A percentile compares a stretch with the other conserved stretches of the same genome.
Evolutionary conservation across 2,888 invertebrate genomes (phyloP).

Genomic region (Stenotaenia linearis): DNA sequence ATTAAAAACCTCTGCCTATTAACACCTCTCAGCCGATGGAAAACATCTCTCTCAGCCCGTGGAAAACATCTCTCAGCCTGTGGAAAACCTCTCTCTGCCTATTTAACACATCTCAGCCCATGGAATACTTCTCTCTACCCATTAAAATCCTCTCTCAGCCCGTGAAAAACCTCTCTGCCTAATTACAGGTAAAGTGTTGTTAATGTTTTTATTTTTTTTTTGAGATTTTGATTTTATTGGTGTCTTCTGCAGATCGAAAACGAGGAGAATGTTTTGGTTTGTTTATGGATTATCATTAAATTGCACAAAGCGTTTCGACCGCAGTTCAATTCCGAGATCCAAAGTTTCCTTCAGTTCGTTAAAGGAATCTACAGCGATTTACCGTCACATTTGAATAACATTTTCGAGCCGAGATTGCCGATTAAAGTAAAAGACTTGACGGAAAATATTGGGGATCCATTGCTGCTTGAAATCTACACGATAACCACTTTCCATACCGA

Average conservation of each 20-base stretch:
- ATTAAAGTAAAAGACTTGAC: constrained; percentile 80
- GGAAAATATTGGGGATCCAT: constrained; percentile 77
- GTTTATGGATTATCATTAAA: constrained; percentile 93
- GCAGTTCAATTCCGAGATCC: constrained; percentile 66
- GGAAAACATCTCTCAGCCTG: too few species aligned
- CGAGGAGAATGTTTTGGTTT: constrained; percentile 95
- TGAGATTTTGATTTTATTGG: too few species aligned
- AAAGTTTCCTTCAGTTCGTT: constrained; percentile 86
- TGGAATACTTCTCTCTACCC: too few species aligned
- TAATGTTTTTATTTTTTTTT: too few species aligned
- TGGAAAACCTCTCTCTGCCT: too few species aligned
- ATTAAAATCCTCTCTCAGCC: too few species aligned
- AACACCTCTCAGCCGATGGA: too few species aligned
- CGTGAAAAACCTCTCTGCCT: too few species aligned
- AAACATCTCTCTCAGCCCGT: too few species aligned
- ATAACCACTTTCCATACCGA: constrained; percentile 86
- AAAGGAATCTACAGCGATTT: constrained; percentile 89
- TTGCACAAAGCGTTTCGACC: constrained; percentile 93
- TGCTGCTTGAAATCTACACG: constrained; percentile 84
- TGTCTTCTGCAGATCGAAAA: constrained; percentile 72
- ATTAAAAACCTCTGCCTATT: too few species aligned
- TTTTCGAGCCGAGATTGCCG: constrained; percentile 82
- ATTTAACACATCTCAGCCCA: too few species aligned
- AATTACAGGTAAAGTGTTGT: too few species aligned
- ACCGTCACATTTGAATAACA: constrained; percentile 82